These are phyloP conservation scores for Ramphastos sulfuratus DNA, from an alignment of 2,113 vertebrate genomes.

Conservation along the genomic window DNA sequence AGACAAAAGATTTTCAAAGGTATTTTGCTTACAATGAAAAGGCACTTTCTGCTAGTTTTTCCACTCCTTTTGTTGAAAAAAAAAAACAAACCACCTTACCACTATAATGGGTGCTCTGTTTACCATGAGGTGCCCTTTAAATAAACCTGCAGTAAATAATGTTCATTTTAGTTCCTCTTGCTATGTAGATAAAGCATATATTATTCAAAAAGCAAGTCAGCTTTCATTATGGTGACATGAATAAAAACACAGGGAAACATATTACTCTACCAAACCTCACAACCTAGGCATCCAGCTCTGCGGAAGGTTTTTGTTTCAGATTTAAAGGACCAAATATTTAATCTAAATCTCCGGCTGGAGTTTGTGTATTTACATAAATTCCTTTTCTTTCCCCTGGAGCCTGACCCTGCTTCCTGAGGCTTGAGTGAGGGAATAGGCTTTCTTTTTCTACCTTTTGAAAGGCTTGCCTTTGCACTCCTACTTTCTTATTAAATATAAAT, in stretches of 20 bases:
- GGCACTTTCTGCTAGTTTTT: not conserved
- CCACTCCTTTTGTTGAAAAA: not conserved
- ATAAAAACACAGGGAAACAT: conserved; percentile 8
- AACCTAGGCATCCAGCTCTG: not conserved
- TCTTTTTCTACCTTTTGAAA: not conserved
- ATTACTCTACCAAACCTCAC: not conserved
- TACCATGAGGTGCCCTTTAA: not conserved
- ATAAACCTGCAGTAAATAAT: conserved; percentile 2
- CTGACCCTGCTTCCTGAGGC: conserved; percentile 22
- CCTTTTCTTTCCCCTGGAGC: not conserved
- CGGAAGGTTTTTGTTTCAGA: conserved; percentile 5
- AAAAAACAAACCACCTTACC: not conserved
- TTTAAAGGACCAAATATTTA: conserved; percentile 43
- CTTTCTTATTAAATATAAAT: conserved; percentile 13
- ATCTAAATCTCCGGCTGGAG: not conserved
- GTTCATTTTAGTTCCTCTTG: not conserved
- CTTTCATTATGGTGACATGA: conserved; percentile 38
- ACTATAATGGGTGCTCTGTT: not conserved
- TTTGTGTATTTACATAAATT: conserved; percentile 46
- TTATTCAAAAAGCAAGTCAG: conserved; percentile 58
- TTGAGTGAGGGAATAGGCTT: not conserved
- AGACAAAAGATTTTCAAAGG: not conserved
- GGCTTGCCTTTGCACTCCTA: not conserved
- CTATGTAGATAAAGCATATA: conserved; percentile 18
- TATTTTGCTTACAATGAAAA: not conserved